Percentiles rank a stretch among this genome's conserved stretches.
phyloP scores from a whole-genome alignment of 2,888 invertebrate genomes.

The Drosophila putrida region DNA sequence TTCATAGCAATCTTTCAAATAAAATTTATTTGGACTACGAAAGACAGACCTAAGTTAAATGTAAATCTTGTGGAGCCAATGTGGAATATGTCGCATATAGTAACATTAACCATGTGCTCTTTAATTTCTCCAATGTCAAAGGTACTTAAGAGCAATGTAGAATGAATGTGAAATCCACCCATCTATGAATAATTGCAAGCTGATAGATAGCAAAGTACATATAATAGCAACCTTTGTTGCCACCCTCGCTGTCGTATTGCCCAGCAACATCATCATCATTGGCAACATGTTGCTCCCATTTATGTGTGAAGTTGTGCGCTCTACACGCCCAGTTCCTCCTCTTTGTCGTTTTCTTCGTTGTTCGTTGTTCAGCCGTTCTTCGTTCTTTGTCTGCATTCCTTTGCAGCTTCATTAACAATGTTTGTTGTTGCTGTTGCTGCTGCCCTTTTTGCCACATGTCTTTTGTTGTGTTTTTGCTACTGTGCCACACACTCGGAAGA shows the following conservation, averaged over 20 bases:
- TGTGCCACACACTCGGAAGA: constrained; percentile 69
- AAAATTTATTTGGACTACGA: no score
- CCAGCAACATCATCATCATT: constrained; percentile 33
- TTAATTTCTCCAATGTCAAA: background rate
- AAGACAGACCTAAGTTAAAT: no score
- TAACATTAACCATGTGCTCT: background rate
- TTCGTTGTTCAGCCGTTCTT: constrained; percentile 24
- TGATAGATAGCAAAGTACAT: no score
- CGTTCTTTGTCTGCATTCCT: constrained; percentile 63
- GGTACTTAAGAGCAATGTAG: background rate
- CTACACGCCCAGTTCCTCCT: constrained; percentile 63
- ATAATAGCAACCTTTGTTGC: background rate
- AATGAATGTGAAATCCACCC: background rate
- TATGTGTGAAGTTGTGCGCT: constrained; percentile 74
- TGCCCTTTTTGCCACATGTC: constrained; percentile 78
- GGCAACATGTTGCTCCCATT: constrained; percentile 80
- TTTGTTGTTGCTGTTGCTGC: constrained; percentile 60
- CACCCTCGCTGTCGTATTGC: constrained; percentile 43
- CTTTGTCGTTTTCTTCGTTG: constrained; percentile 46
- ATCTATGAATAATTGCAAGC: background rate
- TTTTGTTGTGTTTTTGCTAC: constrained; percentile 69
- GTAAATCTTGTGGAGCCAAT: background rate
- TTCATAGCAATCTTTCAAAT: no score
- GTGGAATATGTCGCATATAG: background rate
- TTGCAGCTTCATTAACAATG: constrained; percentile 80